Evolutionary conservation across 2,113 vertebrate species (phyloP).

Genomic region (Anseranas semipalmata): DNA sequence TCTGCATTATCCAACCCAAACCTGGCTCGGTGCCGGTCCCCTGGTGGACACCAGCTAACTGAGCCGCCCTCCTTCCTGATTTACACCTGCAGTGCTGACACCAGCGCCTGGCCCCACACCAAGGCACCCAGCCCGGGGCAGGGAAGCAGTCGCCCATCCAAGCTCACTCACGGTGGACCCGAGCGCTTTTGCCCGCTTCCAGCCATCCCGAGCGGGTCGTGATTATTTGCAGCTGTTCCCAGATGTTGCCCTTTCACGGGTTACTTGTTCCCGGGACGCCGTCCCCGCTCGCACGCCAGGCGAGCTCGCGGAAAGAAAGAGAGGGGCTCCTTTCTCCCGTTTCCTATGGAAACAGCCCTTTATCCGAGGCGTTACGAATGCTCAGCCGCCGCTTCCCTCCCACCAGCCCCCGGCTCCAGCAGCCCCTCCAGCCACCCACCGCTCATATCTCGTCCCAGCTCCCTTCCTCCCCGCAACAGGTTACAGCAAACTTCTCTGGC

Average conservation of each 20-base stretch:
- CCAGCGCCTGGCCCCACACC: background rate
- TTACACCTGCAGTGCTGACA: background rate
- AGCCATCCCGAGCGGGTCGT: background rate
- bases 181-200: background rate
- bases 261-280: background rate
- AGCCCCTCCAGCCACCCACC: background rate
- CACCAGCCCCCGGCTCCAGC: background rate
- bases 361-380: background rate
- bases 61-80: background rate
- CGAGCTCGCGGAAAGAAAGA: slow-evolving; percentile 18
- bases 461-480: background rate
- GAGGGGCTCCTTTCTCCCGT: slow-evolving; percentile 49
- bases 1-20: background rate
- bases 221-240: slow-evolving; percentile 41
- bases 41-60: background rate
- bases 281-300: background rate
- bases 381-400: background rate
- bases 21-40: fast-evolving
- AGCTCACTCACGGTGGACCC: background rate
- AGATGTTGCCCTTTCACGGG: slow-evolving; percentile 12
- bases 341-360: slow-evolving; percentile 59
- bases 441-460: background rate
- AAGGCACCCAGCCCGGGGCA: background rate
- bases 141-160: background rate
- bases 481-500: background rate